Percentiles rank a stretch among this genome's conserved stretches.
Evolutionary conservation across 2,113 vertebrate species (phyloP).

Genomic region (Bufo bufo): DNA sequence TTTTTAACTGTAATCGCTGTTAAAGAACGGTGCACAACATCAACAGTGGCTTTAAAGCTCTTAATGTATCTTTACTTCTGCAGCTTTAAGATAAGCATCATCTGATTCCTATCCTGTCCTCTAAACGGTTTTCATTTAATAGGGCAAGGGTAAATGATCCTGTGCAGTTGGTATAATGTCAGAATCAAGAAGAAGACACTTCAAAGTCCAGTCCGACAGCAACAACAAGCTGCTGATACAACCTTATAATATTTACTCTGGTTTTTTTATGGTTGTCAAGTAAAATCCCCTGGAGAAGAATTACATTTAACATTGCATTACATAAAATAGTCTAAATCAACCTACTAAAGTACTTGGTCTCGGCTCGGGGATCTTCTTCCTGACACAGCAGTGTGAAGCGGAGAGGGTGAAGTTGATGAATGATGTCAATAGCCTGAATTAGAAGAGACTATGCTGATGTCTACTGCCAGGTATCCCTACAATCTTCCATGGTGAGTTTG

Average conservation of each 20-base stretch:
- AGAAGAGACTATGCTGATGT: too few species aligned
- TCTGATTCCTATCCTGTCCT: neutral
- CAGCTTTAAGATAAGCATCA: constrained; percentile 41
- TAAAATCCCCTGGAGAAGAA: neutral
- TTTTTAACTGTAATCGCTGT: constrained; percentile 54
- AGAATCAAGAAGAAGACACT: neutral
- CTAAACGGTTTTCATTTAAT: constrained; percentile 50
- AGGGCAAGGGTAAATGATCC: constrained; percentile 45
- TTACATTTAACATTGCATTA: neutral
- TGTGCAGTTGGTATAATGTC: neutral
- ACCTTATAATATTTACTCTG: neutral
- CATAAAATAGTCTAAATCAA: neutral
- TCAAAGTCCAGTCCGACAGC: neutral
- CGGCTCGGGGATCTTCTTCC: neutral
- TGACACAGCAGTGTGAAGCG: too few species aligned
- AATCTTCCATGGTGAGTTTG: too few species aligned
- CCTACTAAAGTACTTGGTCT: neutral
- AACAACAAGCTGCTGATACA: neutral
- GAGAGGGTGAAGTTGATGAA: neutral
- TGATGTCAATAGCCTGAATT: neutral
- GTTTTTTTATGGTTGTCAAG: neutral
- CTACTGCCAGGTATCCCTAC: too few species aligned
- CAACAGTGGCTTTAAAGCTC: constrained; percentile 21
- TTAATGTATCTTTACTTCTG: constrained; percentile 39
- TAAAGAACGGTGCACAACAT: constrained; percentile 52